Evolutionary conservation across 2,888 invertebrate genomes (phyloP).

Genomic region (Germaria angustata): DNA sequence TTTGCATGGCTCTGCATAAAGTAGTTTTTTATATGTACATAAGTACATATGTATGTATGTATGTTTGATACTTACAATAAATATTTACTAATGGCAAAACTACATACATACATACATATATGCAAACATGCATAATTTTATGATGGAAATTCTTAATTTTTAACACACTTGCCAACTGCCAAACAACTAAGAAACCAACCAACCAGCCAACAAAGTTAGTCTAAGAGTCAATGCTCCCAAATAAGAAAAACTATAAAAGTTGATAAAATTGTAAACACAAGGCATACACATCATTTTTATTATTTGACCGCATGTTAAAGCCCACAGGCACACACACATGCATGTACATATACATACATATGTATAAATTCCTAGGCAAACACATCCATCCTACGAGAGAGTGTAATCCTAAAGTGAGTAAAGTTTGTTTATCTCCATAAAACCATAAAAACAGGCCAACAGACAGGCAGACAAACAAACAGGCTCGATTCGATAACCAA

Average conservation of each 20-base stretch:
- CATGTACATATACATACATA: too few species aligned
- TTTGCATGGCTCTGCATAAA: too few species aligned
- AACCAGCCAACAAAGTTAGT: slow-evolving; percentile 48
- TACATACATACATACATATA: background rate
- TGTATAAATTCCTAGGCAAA: slow-evolving; percentile 14
- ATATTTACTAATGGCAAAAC: slow-evolving; percentile 43
- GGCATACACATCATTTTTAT: slow-evolving; percentile 48
- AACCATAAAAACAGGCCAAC: slow-evolving; percentile 60
- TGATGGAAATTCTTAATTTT: slow-evolving; percentile 19
- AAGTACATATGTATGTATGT: background rate
- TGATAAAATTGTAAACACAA: slow-evolving; percentile 21
- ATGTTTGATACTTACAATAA: background rate
- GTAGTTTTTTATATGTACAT: background rate
- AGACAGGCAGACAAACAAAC: slow-evolving; percentile 49
- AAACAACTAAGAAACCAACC: slow-evolving; percentile 11
- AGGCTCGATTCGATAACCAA: slow-evolving; percentile 37
- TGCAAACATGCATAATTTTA: slow-evolving; percentile 18
- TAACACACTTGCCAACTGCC: slow-evolving; percentile 41
- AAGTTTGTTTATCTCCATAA: slow-evolving; percentile 50
- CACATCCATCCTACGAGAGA: slow-evolving; percentile 27
- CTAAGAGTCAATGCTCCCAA: slow-evolving; percentile 64
- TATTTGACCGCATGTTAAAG: slow-evolving; percentile 60
- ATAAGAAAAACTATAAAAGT: slow-evolving; percentile 40
- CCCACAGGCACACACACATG: slow-evolving; percentile 25
- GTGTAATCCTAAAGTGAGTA: slow-evolving; percentile 4